Evolutionary conservation across 2,888 invertebrate species (phyloP).

Genomic region (Tipula helvola): DNA sequence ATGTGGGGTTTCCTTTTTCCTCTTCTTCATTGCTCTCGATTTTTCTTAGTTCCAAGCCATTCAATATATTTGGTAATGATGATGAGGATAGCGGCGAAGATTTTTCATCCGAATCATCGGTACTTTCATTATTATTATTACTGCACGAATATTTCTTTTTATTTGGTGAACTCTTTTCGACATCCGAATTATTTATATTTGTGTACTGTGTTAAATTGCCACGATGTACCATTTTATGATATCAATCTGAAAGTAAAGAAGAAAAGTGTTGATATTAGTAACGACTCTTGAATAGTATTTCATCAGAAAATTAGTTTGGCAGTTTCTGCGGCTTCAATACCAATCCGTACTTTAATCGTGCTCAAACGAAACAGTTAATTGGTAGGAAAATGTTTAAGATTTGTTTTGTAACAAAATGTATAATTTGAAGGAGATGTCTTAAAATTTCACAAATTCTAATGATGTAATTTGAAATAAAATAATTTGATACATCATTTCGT

Average conservation of each 20-base stretch:
- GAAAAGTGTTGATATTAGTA: neutral
- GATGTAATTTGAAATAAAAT: no score
- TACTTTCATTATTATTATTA: neutral
- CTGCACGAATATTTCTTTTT: neutral
- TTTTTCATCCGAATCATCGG: neutral
- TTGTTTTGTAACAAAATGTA: no score
- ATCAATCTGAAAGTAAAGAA: neutral
- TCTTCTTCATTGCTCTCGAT: neutral
- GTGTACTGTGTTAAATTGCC: conserved; percentile 18
- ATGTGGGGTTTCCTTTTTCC: neutral
- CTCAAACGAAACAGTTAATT: no score
- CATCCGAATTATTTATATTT: neutral
- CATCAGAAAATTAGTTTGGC: no score
- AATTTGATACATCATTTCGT: no score
- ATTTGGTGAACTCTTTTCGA: neutral
- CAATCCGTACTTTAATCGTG: no score
- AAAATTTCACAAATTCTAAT: no score
- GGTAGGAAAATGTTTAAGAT: no score
- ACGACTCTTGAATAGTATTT: no score
- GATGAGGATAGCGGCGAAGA: neutral
- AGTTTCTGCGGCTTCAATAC: no score
- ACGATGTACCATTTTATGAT: conserved; percentile 23
- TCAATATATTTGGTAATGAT: neutral
- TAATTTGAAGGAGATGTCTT: no score
- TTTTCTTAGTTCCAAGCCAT: conserved; percentile 11